These are phyloP conservation scores for Miltochrista miniata DNA, from an alignment of 2,888 invertebrate genomes.

Conservation along the genomic window DNA sequence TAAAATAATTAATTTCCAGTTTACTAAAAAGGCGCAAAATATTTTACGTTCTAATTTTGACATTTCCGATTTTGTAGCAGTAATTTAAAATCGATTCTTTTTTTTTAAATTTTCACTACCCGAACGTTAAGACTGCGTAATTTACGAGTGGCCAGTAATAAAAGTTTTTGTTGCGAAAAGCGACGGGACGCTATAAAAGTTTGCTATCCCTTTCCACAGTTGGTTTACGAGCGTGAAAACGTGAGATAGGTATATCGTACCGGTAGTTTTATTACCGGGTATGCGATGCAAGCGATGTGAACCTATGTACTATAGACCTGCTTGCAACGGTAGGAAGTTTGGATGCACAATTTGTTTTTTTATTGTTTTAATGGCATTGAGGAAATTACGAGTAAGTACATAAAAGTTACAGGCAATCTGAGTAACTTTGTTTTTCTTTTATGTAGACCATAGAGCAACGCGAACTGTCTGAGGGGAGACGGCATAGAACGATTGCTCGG, in stretches of 20 bases:
- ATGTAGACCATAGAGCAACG: too few relatives aligned
- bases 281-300: slow-evolving; percentile 55
- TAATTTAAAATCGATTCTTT: slow-evolving; percentile 38
- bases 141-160: slow-evolving; percentile 78
- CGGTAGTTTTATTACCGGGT: slow-evolving; percentile 70
- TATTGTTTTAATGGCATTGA: neutral
- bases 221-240: slow-evolving; percentile 72
- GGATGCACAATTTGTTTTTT: slow-evolving; percentile 11
- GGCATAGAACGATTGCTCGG: too few relatives aligned
- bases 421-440: too few relatives aligned
- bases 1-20: too few relatives aligned
- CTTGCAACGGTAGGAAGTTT: slow-evolving; percentile 32
- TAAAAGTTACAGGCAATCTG: too few relatives aligned
- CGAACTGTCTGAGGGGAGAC: too few relatives aligned
- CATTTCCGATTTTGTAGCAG: slow-evolving; percentile 1
- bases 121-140: slow-evolving; percentile 65
- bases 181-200: slow-evolving; percentile 68
- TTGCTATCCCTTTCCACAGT: slow-evolving; percentile 62
- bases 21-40: neutral
- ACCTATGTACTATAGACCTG: slow-evolving; percentile 33
- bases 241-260: slow-evolving; percentile 72
- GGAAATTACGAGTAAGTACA: neutral
- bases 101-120: slow-evolving; percentile 51
- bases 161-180: slow-evolving; percentile 80
- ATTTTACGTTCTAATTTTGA: neutral